Evolutionary conservation across 2,888 invertebrate species (phyloP).

Genomic region (Ormia ochracea): DNA sequence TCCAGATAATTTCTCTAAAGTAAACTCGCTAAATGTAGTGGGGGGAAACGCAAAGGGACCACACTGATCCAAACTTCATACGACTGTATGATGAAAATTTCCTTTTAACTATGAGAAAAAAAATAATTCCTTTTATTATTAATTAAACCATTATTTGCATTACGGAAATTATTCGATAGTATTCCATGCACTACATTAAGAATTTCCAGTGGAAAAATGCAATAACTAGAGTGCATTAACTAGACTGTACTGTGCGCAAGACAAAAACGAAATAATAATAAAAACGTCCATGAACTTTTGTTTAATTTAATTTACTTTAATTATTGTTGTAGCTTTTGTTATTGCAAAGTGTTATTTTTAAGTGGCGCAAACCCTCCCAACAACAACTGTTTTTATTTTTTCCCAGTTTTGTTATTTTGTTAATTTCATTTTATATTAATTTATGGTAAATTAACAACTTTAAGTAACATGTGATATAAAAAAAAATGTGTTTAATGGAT

Average conservation of each 20-base stretch:
- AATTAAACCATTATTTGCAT: no score
- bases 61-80: no score
- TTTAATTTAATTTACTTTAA: slow-evolving; percentile 31
- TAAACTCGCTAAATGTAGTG: no score
- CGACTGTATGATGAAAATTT: no score
- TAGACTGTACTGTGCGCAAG: background rate
- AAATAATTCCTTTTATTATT: no score
- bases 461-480: slow-evolving; percentile 57
- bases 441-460: slow-evolving; percentile 60
- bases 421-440: slow-evolving; percentile 41
- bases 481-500: slow-evolving; percentile 22
- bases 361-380: slow-evolving; percentile 21
- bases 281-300: slow-evolving; percentile 50
- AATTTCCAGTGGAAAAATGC: background rate
- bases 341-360: slow-evolving; percentile 14
- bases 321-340: slow-evolving; percentile 30
- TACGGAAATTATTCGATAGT: background rate
- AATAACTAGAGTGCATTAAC: background rate
- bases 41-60: no score
- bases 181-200: background rate
- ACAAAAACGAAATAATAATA: background rate
- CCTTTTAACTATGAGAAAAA: no score
- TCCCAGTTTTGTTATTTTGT: background rate
- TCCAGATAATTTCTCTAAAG: no score
- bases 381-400: slow-evolving; percentile 28